phyloP scores from a whole-genome alignment of 1,140 invertebrate genomes.

The Copidosoma floridanum region DNA sequence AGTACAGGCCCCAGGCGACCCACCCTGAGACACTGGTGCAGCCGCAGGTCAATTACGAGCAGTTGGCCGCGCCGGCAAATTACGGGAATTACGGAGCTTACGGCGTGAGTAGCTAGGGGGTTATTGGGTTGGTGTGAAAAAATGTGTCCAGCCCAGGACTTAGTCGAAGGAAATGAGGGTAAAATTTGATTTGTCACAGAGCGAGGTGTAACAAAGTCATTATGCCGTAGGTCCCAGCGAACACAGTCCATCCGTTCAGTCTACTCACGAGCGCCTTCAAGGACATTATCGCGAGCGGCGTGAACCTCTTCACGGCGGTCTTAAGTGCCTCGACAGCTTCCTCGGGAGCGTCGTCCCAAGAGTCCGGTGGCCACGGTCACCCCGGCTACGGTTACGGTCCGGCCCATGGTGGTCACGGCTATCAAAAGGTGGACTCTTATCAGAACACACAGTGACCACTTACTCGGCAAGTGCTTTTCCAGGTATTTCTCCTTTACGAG shows the following conservation, averaged over 20 bases:
- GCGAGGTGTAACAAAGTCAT: too few species aligned
- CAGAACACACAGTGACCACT: constrained; percentile 6
- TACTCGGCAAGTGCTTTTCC: neutral
- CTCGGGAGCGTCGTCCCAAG: constrained; percentile 39
- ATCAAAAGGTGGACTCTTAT: constrained; percentile 7
- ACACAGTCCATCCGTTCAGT: constrained; percentile 35
- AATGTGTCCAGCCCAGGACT: too few species aligned
- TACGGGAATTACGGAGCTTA: constrained; percentile 13
- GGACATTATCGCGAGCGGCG: constrained; percentile 42
- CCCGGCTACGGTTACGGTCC: neutral
- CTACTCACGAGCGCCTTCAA: constrained; percentile 41
- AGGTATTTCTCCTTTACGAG: too few species aligned
- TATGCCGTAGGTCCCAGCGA: constrained; percentile 38
- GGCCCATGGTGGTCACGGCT: neutral
- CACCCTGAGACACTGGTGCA: neutral
- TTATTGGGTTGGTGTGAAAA: too few species aligned
- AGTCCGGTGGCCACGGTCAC: neutral
- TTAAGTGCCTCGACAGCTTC: constrained; percentile 40
- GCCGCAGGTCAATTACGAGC: constrained; percentile 1
- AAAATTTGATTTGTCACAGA: too few species aligned
- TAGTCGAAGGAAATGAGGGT: too few species aligned
- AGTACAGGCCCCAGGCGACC: constrained; percentile 14
- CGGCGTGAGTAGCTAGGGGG: constrained; percentile 2
- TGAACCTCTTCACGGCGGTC: constrained; percentile 39
- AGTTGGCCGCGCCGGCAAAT: constrained; percentile 13